Percentiles rank a stretch among this genome's conserved stretches.
Conservation (phyloP, 2,888 invertebrate genomes). For the Machimus atricapillus region DNA sequence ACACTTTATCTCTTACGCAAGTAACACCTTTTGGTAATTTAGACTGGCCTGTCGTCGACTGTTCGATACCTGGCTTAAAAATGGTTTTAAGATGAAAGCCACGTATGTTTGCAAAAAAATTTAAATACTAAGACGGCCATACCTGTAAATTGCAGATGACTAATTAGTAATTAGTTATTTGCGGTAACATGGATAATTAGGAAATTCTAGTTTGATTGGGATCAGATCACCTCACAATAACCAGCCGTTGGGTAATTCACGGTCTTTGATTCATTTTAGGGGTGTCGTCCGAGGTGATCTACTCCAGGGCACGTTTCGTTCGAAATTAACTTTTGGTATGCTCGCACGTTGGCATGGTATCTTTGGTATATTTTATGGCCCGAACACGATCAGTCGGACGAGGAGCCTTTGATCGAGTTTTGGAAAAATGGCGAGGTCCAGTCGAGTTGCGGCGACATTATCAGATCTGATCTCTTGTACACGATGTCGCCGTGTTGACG, state of each 20-base stretch:
- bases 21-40: background rate
- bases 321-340: slow-evolving; percentile 10
- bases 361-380: background rate
- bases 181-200: background rate
- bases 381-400: background rate
- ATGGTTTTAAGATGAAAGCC: no score
- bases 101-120: background rate
- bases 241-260: background rate
- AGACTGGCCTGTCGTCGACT: background rate
- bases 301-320: background rate
- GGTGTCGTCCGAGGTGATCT: background rate
- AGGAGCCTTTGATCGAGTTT: background rate
- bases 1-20: background rate
- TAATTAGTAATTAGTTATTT: background rate
- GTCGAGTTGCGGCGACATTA: background rate
- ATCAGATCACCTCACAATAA: background rate
- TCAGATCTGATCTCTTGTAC: background rate
- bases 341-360: background rate
- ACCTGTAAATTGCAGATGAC: background rate
- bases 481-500: background rate
- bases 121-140: background rate
- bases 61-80: background rate
- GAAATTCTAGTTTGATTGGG: background rate
- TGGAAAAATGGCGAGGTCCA: background rate
- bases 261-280: background rate